Evolutionary conservation across 1,140 invertebrate species (phyloP), one percentile per base, ranked within the genome.

Genomic region (Charaxes varanes): DNA sequence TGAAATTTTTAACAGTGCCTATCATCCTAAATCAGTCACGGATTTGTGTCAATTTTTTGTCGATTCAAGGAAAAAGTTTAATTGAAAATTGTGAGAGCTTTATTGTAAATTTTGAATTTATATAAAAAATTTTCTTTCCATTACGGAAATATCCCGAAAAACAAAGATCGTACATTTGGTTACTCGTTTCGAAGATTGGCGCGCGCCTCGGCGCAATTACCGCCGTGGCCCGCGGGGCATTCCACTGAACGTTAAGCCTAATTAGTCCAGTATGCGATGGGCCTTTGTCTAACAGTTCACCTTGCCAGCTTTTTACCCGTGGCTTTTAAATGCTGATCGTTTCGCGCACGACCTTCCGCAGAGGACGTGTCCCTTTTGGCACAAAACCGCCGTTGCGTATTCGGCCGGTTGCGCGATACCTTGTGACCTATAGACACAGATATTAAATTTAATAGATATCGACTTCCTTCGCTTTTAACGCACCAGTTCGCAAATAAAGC

Each of bases 201-300:
- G 44, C 46, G 51, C 41, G 54, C 57, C 40, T 52, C 49, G 47
- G 49, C 49, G 59, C 64, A 71, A 77, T 77, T 71, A 74, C 59
- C 45, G 34, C 18, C 30, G 43, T 54, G 46, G 53, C 74, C 67
- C 41, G 57, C 44, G 70, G 70, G 63, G 60, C 66, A 77, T 80
- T 77, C 71, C 69, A 40, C 42, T 49, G 48, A 51, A 54, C 55
- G 64, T 56, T 56, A 58, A 62, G 52, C 61, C 59, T 76, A 80
- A 80, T 80, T 78, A 74, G 54, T 61, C 52, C 67, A 68, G 58
- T 63, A 61, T 56, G 53, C 69, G 76, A 77, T 76, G 72, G 62
- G 69, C 63, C 73, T 81, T 78, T 78, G 71, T 76, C 65, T 81
- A 78, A 76, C 67, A 68, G 52, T 70, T 81, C 73, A 73, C 72